Percentiles rank a stretch among this genome's conserved stretches.
Evolutionary conservation across 2,888 invertebrate species (phyloP).

Genomic region (Cataglyphis altisquamis): DNA sequence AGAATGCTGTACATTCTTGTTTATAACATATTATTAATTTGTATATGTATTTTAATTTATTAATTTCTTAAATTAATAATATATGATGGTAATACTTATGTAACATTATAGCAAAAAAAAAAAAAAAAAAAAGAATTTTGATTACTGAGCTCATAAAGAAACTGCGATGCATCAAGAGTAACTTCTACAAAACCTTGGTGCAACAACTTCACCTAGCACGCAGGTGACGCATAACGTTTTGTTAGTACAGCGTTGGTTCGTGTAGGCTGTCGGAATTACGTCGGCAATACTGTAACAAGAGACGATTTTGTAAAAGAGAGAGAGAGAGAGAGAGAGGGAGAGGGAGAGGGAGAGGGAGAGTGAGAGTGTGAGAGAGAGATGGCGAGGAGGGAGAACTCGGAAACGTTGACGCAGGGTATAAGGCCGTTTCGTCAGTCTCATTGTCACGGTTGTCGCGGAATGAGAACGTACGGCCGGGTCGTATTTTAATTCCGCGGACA

Average conservation of each 20-base stretch:
- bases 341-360: slow-evolving; percentile 53
- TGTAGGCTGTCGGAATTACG: slow-evolving; percentile 66
- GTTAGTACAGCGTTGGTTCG: slow-evolving; percentile 42
- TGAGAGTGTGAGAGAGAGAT: slow-evolving; percentile 59
- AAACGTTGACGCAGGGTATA: slow-evolving; percentile 78
- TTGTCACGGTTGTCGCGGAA: slow-evolving; percentile 84
- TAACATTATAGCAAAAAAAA: background rate
- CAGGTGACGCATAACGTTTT: slow-evolving; percentile 62
- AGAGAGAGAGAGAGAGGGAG: slow-evolving; percentile 55
- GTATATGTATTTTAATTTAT: background rate
- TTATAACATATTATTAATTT: background rate
- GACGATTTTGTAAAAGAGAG: slow-evolving; percentile 70
- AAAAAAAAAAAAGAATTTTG: background rate
- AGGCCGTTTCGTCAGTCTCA: slow-evolving; percentile 85
- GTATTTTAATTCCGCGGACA: slow-evolving; percentile 86
- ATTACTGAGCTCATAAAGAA: slow-evolving; percentile 20
- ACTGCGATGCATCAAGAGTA: slow-evolving; percentile 61
- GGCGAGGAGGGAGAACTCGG: slow-evolving; percentile 62
- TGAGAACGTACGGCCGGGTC: slow-evolving; percentile 85
- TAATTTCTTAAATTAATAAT: background rate
- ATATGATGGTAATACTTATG: background rate
- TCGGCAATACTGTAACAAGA: slow-evolving; percentile 69
- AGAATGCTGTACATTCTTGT: background rate
- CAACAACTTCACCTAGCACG: slow-evolving; percentile 62
- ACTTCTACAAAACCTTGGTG: slow-evolving; percentile 52